These are phyloP conservation scores for Myrmecobius fasciatus DNA, from an alignment of 2,113 vertebrate species.

Conservation along the genomic window DNA sequence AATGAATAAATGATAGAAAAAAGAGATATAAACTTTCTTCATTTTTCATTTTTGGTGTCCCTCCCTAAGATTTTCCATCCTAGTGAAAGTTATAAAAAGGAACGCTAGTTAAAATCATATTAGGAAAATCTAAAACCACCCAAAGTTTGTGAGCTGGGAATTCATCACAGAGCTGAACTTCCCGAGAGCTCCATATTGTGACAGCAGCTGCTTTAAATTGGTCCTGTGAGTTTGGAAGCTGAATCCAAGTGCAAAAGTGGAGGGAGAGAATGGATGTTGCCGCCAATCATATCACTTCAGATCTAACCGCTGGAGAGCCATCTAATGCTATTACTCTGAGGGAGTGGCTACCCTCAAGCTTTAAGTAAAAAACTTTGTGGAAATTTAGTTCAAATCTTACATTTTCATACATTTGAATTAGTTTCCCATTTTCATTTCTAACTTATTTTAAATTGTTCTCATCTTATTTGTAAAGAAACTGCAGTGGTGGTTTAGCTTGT, in stretches of 20 bases:
- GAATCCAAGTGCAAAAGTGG: neutral
- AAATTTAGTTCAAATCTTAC: constrained; percentile 11
- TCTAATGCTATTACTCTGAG: neutral
- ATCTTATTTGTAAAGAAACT: neutral
- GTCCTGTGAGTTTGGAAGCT: constrained; percentile 43
- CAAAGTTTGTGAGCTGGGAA: constrained; percentile 37
- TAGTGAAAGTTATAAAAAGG: constrained; percentile 49
- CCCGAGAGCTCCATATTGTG: constrained; percentile 15
- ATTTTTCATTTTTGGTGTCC: constrained; percentile 45
- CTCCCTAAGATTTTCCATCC: constrained; percentile 36
- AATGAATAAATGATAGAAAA: neutral
- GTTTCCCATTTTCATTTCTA: constrained; percentile 33
- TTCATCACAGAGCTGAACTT: constrained; percentile 45
- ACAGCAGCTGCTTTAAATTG: constrained; percentile 60
- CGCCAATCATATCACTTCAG: constrained; percentile 9
- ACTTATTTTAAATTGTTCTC: neutral
- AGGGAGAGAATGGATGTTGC: neutral
- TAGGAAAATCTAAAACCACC: constrained; percentile 11
- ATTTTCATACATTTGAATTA: constrained; percentile 30
- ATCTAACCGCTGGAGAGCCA: constrained; percentile 19
- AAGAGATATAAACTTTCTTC: constrained; percentile 18
- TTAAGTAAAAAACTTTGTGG: neutral
- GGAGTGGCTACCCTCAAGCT: neutral
- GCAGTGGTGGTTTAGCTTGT: neutral
- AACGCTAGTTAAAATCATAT: constrained; percentile 40